Percentiles rank a stretch among this genome's conserved stretches.
phyloP scores from a whole-genome alignment of 2,888 invertebrate species.

The Ceraclea dissimilis region DNA sequence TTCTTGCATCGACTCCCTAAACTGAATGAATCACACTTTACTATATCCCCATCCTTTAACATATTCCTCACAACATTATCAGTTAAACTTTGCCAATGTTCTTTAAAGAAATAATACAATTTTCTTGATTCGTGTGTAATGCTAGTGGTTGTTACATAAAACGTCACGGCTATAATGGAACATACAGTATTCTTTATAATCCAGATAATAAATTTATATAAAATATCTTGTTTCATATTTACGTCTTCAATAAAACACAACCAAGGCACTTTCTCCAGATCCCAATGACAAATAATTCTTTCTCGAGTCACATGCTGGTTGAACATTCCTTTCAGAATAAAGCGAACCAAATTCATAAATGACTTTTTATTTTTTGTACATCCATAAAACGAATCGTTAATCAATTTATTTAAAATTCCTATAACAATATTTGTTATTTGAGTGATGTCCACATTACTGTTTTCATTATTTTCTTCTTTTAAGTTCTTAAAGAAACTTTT shows the following conservation, averaged over 20 bases:
- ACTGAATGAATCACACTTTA: conserved; percentile 33
- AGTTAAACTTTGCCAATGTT: conserved; percentile 43
- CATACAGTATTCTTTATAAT: conserved; percentile 36
- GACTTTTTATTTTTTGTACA: conserved; percentile 35
- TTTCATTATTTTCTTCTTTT: conserved; percentile 25
- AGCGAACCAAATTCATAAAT: conserved; percentile 33
- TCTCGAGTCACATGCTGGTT: conserved; percentile 35
- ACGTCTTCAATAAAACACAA: conserved; percentile 24
- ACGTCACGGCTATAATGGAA: conserved; percentile 39
- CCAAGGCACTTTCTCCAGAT: conserved; percentile 34
- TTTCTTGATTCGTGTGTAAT: conserved; percentile 40
- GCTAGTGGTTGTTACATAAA: conserved; percentile 43
- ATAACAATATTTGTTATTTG: conserved; percentile 32
- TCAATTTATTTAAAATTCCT: conserved; percentile 33
- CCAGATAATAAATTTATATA: conserved; percentile 34
- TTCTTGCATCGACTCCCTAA: conserved; percentile 37
- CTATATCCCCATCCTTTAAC: conserved; percentile 33
- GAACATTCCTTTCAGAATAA: conserved; percentile 38
- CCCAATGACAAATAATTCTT: conserved; percentile 35
- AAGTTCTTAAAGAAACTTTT: conserved; percentile 12
- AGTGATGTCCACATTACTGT: conserved; percentile 32
- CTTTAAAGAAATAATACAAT: conserved; percentile 41
- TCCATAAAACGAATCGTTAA: conserved; percentile 36
- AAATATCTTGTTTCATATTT: conserved; percentile 27
- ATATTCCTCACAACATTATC: conserved; percentile 37